These are phyloP conservation scores for Lutraria lutraria DNA, from an alignment of 2,888 invertebrate species.

Conservation along the genomic window DNA sequence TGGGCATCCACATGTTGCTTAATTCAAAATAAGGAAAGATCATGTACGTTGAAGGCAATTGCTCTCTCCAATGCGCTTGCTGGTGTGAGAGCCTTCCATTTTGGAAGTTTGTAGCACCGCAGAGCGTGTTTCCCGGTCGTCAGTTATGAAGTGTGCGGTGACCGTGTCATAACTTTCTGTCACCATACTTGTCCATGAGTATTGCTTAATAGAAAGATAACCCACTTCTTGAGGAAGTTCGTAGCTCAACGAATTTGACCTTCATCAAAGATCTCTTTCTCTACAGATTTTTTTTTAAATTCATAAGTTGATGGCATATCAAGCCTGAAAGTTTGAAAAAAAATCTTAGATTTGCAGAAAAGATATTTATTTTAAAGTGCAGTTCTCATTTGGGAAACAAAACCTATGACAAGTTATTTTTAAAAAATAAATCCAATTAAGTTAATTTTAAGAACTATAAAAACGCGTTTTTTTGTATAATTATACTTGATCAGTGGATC, in stretches of 20 bases:
- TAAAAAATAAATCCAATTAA: no score
- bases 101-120: constrained; percentile 43
- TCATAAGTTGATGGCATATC: constrained; percentile 32
- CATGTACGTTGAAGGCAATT: constrained; percentile 25
- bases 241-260: constrained; percentile 7
- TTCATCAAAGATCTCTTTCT: constrained; percentile 22
- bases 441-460: no score
- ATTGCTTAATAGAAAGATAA: constrained; percentile 39
- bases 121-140: constrained; percentile 40
- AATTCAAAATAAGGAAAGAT: no score
- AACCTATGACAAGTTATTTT: no score
- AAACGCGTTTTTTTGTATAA: background rate
- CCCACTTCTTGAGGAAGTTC: constrained; percentile 35
- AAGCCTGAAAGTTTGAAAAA: constrained; percentile 13
- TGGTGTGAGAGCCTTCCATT: constrained; percentile 49
- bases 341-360: no score
- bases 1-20: no score
- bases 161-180: constrained; percentile 54
- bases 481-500: background rate
- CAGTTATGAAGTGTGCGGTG: constrained; percentile 41
- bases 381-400: no score
- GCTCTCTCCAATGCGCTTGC: constrained; percentile 35
- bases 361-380: no score
- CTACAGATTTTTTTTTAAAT: constrained; percentile 21
- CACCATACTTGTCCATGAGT: constrained; percentile 45